Conservation (phyloP, 2,797 vertebrate species). For the Hypotaenidia philippensis region DNA sequence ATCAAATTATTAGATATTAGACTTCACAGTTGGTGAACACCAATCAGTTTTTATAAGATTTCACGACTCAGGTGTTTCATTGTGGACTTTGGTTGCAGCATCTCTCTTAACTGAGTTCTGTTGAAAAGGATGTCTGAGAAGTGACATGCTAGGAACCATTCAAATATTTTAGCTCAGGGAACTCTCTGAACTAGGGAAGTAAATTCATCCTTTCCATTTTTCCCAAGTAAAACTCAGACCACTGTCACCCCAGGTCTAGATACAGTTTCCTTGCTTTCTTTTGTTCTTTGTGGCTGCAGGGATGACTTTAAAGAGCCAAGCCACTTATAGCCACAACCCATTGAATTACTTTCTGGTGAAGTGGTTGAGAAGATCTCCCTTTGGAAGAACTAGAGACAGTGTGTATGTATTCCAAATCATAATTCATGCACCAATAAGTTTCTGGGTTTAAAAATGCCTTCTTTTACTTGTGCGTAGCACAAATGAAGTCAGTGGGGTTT, state of each 20-base stretch:
- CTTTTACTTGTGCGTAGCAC: constrained; percentile 36
- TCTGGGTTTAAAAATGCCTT: constrained; percentile 46
- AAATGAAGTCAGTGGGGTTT: constrained; percentile 63
- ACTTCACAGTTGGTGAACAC: not conserved
- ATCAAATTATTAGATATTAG: not conserved
- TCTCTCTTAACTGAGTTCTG: not conserved
- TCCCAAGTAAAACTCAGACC: not conserved
- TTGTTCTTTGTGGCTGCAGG: not conserved
- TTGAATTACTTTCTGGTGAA: constrained; percentile 37
- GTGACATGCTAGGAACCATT: not conserved
- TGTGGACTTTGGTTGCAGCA: not conserved
- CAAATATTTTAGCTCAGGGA: not conserved
- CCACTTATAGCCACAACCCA: constrained; percentile 33
- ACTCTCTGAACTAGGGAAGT: not conserved
- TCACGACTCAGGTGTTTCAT: not conserved
- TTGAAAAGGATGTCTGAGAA: not conserved
- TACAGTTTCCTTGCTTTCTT: not conserved
- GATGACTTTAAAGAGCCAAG: constrained; percentile 11
- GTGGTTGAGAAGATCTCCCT: constrained; percentile 11
- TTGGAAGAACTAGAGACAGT: constrained; percentile 19
- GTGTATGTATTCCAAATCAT: constrained; percentile 1
- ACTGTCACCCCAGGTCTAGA: not conserved
- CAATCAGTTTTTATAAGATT: not conserved
- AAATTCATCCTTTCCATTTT: not conserved
- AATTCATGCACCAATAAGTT: constrained; percentile 30